Evolutionary conservation across 2,888 invertebrate genomes (phyloP).

Genomic region (Tetranychus truncatus): DNA sequence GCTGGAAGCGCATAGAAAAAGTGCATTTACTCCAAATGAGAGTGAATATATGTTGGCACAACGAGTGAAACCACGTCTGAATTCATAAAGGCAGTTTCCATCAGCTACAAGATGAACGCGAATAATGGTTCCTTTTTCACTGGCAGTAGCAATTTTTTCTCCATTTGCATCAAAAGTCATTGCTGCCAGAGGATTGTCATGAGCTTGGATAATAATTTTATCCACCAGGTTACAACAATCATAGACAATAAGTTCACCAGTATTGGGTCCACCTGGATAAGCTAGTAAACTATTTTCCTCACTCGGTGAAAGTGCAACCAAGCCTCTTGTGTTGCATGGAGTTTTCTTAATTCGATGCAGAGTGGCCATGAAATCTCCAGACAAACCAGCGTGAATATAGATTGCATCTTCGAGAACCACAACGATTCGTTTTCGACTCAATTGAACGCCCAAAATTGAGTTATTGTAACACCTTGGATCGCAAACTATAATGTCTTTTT

Average conservation of each 20-base stretch:
- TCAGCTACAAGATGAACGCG: conserved; percentile 71
- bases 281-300: conserved; percentile 83
- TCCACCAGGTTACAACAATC: conserved; percentile 81
- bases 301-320: conserved; percentile 72
- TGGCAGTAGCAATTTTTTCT: conserved; percentile 39
- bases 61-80: conserved; percentile 56
- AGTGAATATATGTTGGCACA: conserved; percentile 86
- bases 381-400: conserved; percentile 66
- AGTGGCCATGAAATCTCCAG: conserved; percentile 50
- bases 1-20: conserved; percentile 78
- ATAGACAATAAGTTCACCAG: conserved; percentile 88
- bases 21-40: conserved; percentile 77
- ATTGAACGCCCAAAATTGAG: conserved; percentile 80
- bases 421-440: conserved; percentile 83
- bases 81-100: conserved; percentile 77
- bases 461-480: conserved; percentile 76
- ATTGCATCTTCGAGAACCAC: conserved; percentile 93
- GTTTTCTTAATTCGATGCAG: conserved; percentile 95
- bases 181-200: conserved; percentile 86
- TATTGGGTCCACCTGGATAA: conserved; percentile 81
- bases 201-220: conserved; percentile 88
- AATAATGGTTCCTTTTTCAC: conserved; percentile 69
- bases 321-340: conserved; percentile 77
- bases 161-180: conserved; percentile 74
- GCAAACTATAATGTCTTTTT: conserved; percentile 91